Conservation (phyloP, 2,113 vertebrate species). For the Laticauda laticaudata region DNA sequence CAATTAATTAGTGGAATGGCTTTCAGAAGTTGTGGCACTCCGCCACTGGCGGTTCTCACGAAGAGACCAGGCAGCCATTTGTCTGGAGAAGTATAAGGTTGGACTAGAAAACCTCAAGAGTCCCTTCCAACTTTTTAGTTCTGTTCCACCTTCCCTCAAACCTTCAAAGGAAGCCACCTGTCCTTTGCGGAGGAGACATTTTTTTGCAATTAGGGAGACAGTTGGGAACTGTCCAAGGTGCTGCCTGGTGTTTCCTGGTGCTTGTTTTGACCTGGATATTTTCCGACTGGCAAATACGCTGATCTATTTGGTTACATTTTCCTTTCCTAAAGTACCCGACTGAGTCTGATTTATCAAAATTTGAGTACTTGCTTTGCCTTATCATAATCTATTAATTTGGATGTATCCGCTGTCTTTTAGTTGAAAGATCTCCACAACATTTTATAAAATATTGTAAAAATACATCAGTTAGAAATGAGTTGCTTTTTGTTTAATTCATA, state of each 20-base stretch:
- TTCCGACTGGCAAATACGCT: not conserved
- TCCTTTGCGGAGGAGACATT: not conserved
- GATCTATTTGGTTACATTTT: not conserved
- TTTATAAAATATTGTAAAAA: not conserved
- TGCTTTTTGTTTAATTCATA: not conserved
- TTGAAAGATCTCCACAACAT: not conserved
- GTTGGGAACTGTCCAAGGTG: not conserved
- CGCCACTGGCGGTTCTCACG: not conserved
- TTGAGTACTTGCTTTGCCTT: not conserved
- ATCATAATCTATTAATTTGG: not conserved
- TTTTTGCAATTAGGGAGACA: not conserved
- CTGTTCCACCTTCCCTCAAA: not conserved
- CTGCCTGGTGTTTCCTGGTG: not conserved
- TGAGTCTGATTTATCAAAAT: not conserved
- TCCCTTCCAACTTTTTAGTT: not conserved
- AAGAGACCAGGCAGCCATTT: not conserved
- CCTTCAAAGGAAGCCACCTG: not conserved
- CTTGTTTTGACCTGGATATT: not conserved
- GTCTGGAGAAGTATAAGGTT: not conserved
- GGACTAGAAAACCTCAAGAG: not conserved
- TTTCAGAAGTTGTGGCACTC: not conserved
- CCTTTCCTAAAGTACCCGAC: not conserved
- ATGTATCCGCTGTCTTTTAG: not conserved
- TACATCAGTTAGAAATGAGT: not conserved
- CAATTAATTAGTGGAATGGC: not conserved